Evolutionary conservation across 2,888 invertebrate species (phyloP).

Genomic region (Torymus aiolomorphi): DNA sequence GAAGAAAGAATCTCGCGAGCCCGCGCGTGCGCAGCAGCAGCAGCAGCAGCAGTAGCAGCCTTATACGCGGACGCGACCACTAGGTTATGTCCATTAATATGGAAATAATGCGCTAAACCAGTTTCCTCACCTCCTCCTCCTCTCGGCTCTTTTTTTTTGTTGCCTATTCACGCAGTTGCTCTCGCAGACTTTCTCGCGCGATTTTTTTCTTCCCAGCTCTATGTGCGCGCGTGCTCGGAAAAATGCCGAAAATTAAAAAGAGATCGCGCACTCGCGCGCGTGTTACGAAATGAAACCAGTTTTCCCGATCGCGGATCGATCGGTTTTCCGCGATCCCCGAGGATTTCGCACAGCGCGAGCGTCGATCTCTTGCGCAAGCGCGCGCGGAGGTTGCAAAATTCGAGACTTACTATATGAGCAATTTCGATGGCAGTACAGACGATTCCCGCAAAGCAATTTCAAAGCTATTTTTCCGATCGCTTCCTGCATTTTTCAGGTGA

Average conservation of each 20-base stretch:
- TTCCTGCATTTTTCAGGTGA: no score
- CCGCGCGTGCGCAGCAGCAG: background rate
- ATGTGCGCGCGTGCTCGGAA: no score
- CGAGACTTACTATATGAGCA: no score
- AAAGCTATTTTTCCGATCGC: no score
- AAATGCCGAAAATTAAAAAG: no score
- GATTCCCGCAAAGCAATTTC: no score
- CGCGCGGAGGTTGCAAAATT: no score
- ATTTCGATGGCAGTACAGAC: no score
- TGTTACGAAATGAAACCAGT: conserved; percentile 12
- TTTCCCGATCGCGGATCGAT: conserved; percentile 35
- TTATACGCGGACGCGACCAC: conserved; percentile 1
- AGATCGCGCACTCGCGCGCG: background rate
- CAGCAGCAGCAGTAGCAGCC: no score
- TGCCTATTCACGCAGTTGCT: background rate
- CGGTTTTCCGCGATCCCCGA: conserved; percentile 35
- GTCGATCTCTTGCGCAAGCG: background rate
- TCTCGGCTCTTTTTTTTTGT: conserved; percentile 7
- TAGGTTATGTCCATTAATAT: conserved; percentile 34
- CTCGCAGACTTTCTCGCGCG: no score
- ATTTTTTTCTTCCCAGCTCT: no score
- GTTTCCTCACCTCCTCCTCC: conserved; percentile 11
- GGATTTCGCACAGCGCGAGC: conserved; percentile 10
- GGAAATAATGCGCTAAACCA: conserved; percentile 51
- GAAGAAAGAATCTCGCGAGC: conserved; percentile 33